These are phyloP conservation scores for Cepphus grylle DNA, from an alignment of 2,113 vertebrate genomes.

Conservation along the genomic window DNA sequence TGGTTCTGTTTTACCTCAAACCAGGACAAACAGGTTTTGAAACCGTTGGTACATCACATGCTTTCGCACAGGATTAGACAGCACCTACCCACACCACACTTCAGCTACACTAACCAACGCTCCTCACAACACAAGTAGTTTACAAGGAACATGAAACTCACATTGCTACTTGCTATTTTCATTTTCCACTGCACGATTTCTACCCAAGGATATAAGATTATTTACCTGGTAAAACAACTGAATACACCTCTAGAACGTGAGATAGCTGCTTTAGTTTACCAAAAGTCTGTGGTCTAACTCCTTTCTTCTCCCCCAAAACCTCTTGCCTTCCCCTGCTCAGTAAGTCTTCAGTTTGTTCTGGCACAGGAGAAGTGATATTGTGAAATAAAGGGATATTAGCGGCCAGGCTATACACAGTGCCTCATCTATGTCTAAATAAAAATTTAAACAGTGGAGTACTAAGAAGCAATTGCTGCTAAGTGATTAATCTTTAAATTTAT, in stretches of 20 bases:
- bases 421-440: not conserved
- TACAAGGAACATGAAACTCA: not conserved
- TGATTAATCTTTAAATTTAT: not conserved
- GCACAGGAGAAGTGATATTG: not conserved
- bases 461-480: not conserved
- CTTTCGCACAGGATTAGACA: not conserved
- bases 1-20: too few relatives aligned
- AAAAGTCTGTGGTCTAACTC: not conserved
- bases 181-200: not conserved
- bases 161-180: not conserved
- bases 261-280: not conserved
- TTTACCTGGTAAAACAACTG: not conserved
- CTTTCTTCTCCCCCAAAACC: not conserved
- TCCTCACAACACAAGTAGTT: not conserved
- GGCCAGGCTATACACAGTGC: not conserved
- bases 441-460: not conserved
- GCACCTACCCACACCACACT: not conserved
- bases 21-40: not conserved
- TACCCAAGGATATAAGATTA: not conserved
- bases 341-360: not conserved
- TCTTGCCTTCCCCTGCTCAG: not conserved
- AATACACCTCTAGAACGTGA: not conserved
- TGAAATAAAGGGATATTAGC: not conserved
- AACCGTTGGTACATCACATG: not conserved
- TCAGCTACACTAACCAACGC: not conserved